A percentile compares a stretch with the other conserved stretches of the same genome.
phyloP scores from a whole-genome alignment of 2,888 invertebrate genomes.

The Drosophila mayaguana region DNA sequence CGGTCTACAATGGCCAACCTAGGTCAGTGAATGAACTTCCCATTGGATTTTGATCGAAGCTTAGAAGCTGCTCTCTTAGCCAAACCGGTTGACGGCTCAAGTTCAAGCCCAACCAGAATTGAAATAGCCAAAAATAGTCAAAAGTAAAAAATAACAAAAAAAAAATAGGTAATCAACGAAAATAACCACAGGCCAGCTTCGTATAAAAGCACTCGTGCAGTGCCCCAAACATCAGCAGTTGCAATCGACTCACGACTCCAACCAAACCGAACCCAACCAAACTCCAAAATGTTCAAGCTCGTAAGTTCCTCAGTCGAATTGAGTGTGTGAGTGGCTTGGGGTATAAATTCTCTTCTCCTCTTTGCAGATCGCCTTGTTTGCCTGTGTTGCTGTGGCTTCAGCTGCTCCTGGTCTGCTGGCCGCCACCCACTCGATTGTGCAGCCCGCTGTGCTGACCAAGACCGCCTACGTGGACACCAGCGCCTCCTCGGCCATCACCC shows the following conservation, averaged over 20 bases:
- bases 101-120: constrained; percentile 59
- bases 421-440: constrained; percentile 78
- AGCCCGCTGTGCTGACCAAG: constrained; percentile 80
- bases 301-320: constrained; percentile 70
- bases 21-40: constrained; percentile 74
- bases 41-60: constrained; percentile 46
- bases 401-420: constrained; percentile 83
- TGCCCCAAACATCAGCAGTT: constrained; percentile 72
- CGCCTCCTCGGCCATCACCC: constrained; percentile 86
- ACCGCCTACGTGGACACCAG: constrained; percentile 80
- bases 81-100: constrained; percentile 75
- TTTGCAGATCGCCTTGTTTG: constrained; percentile 87
- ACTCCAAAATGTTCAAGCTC: constrained; percentile 83
- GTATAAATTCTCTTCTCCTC: background rate
- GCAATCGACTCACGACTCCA: constrained; percentile 59
- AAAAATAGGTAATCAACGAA: constrained; percentile 2
- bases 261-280: constrained; percentile 46
- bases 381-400: constrained; percentile 86
- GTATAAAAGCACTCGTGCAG: constrained; percentile 68
- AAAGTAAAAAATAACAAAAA: constrained; percentile 4
- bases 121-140: constrained; percentile 37
- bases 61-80: constrained; percentile 58
- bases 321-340: background rate
- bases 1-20: constrained; percentile 54
- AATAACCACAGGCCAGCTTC: constrained; percentile 23